Conservation (phyloP, 1,140 invertebrate genomes). For the Cylas formicarius region DNA sequence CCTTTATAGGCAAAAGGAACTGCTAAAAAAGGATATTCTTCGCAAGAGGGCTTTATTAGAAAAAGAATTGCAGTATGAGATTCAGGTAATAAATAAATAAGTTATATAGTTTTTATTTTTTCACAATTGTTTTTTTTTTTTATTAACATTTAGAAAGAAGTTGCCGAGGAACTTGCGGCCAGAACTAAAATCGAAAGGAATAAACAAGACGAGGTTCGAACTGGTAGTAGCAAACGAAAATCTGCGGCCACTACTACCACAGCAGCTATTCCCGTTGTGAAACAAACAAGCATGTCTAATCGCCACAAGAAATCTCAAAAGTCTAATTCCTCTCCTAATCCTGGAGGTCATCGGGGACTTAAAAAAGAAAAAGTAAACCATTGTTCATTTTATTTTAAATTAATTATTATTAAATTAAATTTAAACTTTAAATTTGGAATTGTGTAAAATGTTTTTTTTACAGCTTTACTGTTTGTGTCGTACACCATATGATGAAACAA, state of each 20-base stretch:
- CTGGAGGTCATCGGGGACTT: constrained; percentile 1
- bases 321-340: constrained; percentile 11
- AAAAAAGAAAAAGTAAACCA: constrained; percentile 21
- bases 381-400: not conserved
- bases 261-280: constrained; percentile 37
- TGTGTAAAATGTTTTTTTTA: constrained; percentile 10
- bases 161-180: constrained; percentile 57
- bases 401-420: not conserved
- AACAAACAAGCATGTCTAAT: too few relatives aligned
- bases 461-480: constrained; percentile 87
- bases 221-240: constrained; percentile 52
- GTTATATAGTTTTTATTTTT: not conserved
- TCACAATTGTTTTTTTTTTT: constrained; percentile 10
- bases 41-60: constrained; percentile 84
- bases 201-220: constrained; percentile 63
- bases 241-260: constrained; percentile 47
- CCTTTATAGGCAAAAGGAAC: constrained; percentile 80
- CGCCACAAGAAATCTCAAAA: constrained; percentile 6
- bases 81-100: constrained; percentile 54
- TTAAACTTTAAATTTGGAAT: not conserved
- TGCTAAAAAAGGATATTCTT: constrained; percentile 88
- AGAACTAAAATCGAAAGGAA: constrained; percentile 61
- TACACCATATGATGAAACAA: constrained; percentile 90
- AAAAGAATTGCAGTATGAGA: constrained; percentile 84
- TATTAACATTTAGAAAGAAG: constrained; percentile 52